These are phyloP conservation scores for Cyrtodaria siliqua DNA, from an alignment of 2,888 invertebrate genomes.

Conservation along the genomic window DNA sequence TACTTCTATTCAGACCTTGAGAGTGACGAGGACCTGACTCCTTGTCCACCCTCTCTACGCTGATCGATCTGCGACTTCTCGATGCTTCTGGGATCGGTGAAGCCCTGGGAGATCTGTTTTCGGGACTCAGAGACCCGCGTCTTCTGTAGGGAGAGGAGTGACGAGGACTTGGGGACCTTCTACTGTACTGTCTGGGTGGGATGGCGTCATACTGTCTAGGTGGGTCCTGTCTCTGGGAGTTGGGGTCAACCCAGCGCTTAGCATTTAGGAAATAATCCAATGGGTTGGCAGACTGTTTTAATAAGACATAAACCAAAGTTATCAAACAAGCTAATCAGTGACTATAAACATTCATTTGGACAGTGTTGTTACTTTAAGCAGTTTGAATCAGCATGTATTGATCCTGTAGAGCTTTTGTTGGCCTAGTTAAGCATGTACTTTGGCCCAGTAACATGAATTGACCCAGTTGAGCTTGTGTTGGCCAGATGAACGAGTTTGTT, in stretches of 20 bases:
- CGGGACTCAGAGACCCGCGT: constrained; percentile 20
- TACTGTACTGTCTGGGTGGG: constrained; percentile 4
- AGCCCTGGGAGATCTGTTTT: constrained; percentile 8
- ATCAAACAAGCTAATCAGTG: constrained; percentile 7
- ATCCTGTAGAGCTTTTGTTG: too few species aligned
- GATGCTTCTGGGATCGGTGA: constrained; percentile 20
- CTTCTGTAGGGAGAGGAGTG: not conserved
- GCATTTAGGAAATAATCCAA: constrained; percentile 63
- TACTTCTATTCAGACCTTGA: constrained; percentile 41
- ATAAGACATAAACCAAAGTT: not conserved
- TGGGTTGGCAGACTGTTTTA: constrained; percentile 38
- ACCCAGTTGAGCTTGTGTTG: not conserved
- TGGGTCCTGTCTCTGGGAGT: constrained; percentile 2
- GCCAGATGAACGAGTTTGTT: too few species aligned
- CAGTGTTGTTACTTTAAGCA: too few species aligned
- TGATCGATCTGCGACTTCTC: constrained; percentile 33
- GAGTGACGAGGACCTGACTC: constrained; percentile 26
- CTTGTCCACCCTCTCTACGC: constrained; percentile 41
- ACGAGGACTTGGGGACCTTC: constrained; percentile 12
- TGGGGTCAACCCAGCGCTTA: constrained; percentile 59
- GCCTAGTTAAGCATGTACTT: too few species aligned
- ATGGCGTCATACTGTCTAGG: constrained; percentile 10
- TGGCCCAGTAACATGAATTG: not conserved
- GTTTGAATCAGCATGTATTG: too few species aligned
- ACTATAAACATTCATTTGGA: too few species aligned